Evolutionary conservation across 2,113 vertebrate species (phyloP).

Genomic region (Zingel zingel): DNA sequence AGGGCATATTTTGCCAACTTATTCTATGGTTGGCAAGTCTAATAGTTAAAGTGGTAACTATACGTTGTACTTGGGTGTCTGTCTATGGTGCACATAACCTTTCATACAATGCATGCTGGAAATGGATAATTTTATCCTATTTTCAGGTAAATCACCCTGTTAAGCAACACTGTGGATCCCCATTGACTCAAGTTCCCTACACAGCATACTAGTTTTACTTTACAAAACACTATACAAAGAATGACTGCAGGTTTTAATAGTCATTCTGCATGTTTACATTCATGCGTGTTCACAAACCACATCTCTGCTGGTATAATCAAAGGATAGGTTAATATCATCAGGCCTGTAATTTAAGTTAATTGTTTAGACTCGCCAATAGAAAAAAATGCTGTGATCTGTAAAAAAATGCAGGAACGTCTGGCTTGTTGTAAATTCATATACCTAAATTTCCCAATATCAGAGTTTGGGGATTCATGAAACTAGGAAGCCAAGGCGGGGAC

Average conservation of each 20-base stretch:
- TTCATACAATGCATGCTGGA: background rate
- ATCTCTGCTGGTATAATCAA: constrained; percentile 2
- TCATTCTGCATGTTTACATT: constrained; percentile 9
- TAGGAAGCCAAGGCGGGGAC: too few relatives aligned
- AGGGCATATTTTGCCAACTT: background rate
- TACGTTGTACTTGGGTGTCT: background rate
- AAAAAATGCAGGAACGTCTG: constrained; percentile 11
- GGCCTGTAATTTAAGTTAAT: constrained; percentile 20
- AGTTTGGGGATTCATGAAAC: background rate
- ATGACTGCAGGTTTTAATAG: background rate
- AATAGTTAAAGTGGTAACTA: background rate
- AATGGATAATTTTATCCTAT: background rate
- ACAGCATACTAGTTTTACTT: background rate
- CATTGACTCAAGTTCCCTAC: background rate
- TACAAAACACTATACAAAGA: background rate
- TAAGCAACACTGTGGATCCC: background rate
- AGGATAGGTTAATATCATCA: constrained; percentile 16
- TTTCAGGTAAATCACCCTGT: background rate
- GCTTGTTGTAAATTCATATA: background rate
- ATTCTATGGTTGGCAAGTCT: background rate
- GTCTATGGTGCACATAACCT: background rate
- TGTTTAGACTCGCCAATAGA: constrained; percentile 27
- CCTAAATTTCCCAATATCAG: background rate
- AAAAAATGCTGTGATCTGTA: constrained; percentile 4
- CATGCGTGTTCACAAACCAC: constrained; percentile 1